phyloP scores from a whole-genome alignment of 2,888 invertebrate genomes.

The Leptinotarsa haldemani region DNA sequence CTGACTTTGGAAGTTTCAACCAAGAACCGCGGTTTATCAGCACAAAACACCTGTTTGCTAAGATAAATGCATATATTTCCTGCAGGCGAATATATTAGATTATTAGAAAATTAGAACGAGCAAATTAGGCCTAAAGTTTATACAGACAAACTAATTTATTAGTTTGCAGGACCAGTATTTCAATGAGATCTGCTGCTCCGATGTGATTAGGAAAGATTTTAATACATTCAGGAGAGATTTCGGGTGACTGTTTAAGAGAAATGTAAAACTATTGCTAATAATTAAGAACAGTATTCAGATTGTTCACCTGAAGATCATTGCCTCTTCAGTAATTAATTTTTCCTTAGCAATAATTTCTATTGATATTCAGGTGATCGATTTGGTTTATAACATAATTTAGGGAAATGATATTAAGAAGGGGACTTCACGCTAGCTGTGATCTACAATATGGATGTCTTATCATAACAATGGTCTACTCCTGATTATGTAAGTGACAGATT shows the following conservation, averaged over 20 bases:
- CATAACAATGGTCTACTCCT: conserved; percentile 52
- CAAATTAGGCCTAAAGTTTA: conserved; percentile 56
- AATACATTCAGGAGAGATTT: conserved; percentile 14
- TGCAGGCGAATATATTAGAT: conserved; percentile 54
- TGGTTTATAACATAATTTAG: conserved; percentile 32
- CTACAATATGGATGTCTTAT: conserved; percentile 60
- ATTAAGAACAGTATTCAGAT: conserved; percentile 13
- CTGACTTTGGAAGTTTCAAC: conserved; percentile 32
- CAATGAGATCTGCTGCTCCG: conserved; percentile 25
- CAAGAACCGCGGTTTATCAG: conserved; percentile 50
- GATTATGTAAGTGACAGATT: conserved; percentile 31
- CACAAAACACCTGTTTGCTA: conserved; percentile 50
- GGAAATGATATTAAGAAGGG: conserved; percentile 57
- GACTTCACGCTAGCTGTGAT: conserved; percentile 66
- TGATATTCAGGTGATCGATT: conserved; percentile 31
- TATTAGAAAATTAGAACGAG: conserved; percentile 45
- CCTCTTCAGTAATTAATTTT: conserved; percentile 14
- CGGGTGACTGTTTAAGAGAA: neutral
- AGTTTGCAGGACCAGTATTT: conserved; percentile 53
- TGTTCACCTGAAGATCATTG: conserved; percentile 14
- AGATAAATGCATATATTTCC: conserved; percentile 41
- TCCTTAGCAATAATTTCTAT: conserved; percentile 19
- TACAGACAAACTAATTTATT: conserved; percentile 49
- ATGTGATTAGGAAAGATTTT: conserved; percentile 15
- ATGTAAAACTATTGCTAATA: conserved; percentile 7